These are phyloP conservation scores for Temnothorax curvispinosus DNA, from an alignment of 1,140 invertebrate genomes.

Conservation along the genomic window DNA sequence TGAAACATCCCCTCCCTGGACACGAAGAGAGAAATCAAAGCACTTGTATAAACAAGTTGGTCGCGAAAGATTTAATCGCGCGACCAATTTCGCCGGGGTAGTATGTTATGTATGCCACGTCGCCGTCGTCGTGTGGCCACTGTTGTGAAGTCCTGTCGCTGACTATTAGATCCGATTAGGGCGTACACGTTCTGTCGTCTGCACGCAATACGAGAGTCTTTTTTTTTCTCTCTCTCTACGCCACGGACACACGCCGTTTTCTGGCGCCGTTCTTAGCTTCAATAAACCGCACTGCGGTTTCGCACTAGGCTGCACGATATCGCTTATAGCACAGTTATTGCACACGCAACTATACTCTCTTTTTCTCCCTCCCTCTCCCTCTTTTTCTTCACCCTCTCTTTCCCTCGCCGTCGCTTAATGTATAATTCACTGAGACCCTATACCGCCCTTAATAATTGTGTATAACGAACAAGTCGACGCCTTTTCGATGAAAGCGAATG, in stretches of 20 bases:
- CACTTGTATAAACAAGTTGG: not conserved
- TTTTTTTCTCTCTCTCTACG: not conserved
- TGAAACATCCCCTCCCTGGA: not conserved
- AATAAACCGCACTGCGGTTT: constrained; percentile 58
- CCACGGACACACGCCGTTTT: constrained; percentile 11
- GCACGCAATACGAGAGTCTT: constrained; percentile 35
- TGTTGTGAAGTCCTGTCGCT: constrained; percentile 20
- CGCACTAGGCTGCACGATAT: constrained; percentile 50
- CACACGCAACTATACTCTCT: constrained; percentile 36
- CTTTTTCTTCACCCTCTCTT: not conserved
- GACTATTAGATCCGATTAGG: constrained; percentile 18
- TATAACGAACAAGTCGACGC: constrained; percentile 5
- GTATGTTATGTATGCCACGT: constrained; percentile 26
- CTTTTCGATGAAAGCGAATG: not conserved
- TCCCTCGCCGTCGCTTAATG: constrained; percentile 8
- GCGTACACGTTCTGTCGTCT: constrained; percentile 3
- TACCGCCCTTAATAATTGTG: not conserved
- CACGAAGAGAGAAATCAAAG: constrained; percentile 2
- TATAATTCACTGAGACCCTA: not conserved
- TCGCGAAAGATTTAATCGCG: constrained; percentile 31
- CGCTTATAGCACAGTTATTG: constrained; percentile 28
- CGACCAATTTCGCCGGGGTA: constrained; percentile 10
- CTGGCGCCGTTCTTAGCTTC: constrained; percentile 48
- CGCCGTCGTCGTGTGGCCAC: not conserved
- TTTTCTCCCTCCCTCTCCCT: not conserved